phyloP scores from a whole-genome alignment of 2,888 invertebrate genomes.

The Temnothorax rugatulus region DNA sequence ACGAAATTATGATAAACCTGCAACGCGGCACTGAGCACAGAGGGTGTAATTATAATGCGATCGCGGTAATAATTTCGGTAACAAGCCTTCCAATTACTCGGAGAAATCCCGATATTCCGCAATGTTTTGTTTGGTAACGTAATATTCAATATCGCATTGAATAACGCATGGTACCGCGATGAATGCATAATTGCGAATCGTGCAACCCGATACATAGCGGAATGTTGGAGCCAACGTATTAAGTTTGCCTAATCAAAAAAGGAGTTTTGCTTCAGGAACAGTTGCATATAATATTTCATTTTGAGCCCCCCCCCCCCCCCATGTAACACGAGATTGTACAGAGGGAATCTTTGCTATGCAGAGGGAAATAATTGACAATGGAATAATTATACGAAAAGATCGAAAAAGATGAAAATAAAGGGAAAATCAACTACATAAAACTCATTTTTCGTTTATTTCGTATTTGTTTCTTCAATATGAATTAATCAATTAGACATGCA shows the following conservation, averaged over 20 bases:
- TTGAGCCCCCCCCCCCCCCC: background rate
- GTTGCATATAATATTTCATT: constrained; percentile 31
- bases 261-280: constrained; percentile 31
- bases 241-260: constrained; percentile 55
- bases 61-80: constrained; percentile 64
- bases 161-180: constrained; percentile 46
- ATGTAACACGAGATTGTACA: constrained; percentile 29
- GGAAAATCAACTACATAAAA: background rate
- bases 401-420: background rate
- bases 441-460: background rate
- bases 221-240: constrained; percentile 47
- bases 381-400: constrained; percentile 8
- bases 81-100: constrained; percentile 65
- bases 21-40: constrained; percentile 38
- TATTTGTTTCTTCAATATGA: background rate
- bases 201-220: constrained; percentile 60
- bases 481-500: background rate
- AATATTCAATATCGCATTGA: constrained; percentile 69
- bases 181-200: constrained; percentile 69
- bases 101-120: constrained; percentile 53
- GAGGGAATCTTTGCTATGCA: background rate
- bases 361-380: constrained; percentile 4
- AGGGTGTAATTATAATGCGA: constrained; percentile 62
- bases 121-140: constrained; percentile 66
- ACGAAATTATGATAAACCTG: constrained; percentile 57